phyloP scores from a whole-genome alignment of 2,113 vertebrate species.

The Sturnira hondurensis region DNA sequence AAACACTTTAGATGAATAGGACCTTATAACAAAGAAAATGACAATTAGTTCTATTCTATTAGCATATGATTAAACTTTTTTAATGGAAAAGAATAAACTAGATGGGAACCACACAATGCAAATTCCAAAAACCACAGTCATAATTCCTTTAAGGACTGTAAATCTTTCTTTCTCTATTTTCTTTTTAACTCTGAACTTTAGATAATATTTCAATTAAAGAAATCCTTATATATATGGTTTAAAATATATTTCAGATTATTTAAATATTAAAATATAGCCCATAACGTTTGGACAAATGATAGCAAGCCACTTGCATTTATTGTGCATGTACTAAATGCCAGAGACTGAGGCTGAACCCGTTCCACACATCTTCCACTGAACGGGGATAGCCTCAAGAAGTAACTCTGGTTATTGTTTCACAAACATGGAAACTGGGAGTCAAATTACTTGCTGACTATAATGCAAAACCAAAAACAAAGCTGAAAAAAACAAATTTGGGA shows the following conservation, averaged over 20 bases:
- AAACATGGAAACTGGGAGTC: not conserved
- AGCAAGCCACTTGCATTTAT: not conserved
- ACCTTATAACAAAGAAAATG: constrained; percentile 53
- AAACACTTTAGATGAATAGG: constrained; percentile 42
- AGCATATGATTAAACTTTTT: constrained; percentile 27
- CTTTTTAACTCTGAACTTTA: not conserved
- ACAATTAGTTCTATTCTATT: constrained; percentile 35
- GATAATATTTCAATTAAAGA: not conserved
- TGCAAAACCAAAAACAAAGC: not conserved
- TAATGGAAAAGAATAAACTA: not conserved
- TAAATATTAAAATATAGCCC: not conserved
- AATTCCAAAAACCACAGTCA: not conserved
- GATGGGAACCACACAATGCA: not conserved
- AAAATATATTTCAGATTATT: not conserved
- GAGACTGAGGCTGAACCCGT: not conserved
- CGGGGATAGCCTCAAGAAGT: not conserved
- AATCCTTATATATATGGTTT: not conserved
- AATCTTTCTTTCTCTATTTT: not conserved
- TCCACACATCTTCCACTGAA: not conserved
- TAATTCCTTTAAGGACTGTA: not conserved
- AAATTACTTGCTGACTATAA: not conserved
- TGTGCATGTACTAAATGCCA: not conserved
- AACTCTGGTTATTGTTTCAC: not conserved
- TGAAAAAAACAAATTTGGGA: not conserved
- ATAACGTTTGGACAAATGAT: not conserved